Conservation (phyloP, 2,113 vertebrate species). For the Pleuronectes platessa region DNA sequence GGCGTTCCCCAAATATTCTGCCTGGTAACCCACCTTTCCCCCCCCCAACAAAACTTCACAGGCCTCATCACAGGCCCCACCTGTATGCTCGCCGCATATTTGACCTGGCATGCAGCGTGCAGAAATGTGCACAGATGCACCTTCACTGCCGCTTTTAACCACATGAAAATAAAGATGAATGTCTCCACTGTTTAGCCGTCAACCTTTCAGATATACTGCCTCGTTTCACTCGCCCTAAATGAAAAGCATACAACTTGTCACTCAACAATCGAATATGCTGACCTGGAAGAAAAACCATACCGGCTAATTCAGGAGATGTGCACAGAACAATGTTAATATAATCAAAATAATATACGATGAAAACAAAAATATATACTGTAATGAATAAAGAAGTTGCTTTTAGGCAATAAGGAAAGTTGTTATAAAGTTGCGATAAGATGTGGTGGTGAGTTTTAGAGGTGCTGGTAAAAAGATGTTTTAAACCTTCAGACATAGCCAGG, state of each 20-base stretch:
- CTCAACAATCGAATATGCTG: background rate
- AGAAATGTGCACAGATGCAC: conserved; percentile 39
- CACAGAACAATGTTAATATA: background rate
- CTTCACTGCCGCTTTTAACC: conserved; percentile 9
- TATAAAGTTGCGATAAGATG: too few species aligned
- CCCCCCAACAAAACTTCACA: conserved; percentile 22
- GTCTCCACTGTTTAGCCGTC: conserved; percentile 13
- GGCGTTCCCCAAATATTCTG: conserved; percentile 65
- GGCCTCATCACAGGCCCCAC: conserved; percentile 50
- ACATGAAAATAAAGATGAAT: conserved; percentile 25
- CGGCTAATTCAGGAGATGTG: too few species aligned
- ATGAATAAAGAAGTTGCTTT: background rate
- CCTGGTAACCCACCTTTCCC: conserved; percentile 11
- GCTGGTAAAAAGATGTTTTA: background rate
- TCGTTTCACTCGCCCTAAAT: conserved; percentile 10
- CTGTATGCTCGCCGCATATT: conserved; percentile 54
- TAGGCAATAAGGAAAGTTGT: background rate
- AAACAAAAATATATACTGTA: background rate
- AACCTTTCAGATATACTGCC: conserved; percentile 7
- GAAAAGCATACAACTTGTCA: conserved; percentile 7
- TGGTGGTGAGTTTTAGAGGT: too few species aligned
- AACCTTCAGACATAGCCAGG: too few species aligned
- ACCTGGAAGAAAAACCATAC: background rate
- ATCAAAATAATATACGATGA: background rate
- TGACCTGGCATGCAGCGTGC: conserved; percentile 52